These are phyloP conservation scores for Peromyscus attwateri DNA, from an alignment of 2,797 vertebrate genomes.

Conservation along the genomic window DNA sequence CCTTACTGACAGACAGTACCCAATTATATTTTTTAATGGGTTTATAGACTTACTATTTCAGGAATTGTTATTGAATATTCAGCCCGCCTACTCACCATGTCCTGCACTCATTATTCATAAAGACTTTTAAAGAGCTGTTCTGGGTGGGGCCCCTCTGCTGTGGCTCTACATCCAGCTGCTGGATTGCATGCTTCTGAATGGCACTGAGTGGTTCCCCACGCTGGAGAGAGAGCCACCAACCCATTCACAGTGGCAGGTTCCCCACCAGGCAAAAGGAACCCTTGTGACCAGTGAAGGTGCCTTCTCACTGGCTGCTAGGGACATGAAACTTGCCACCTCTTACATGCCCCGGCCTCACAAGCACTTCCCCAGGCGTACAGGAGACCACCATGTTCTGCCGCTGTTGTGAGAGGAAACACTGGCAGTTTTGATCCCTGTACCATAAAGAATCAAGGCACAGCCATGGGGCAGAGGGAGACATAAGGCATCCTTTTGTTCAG, in stretches of 20 bases:
- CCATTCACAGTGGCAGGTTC: not conserved
- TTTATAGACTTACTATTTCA: not conserved
- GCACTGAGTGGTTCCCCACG: not conserved
- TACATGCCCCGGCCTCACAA: not conserved
- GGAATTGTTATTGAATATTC: not conserved
- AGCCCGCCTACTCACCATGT: not conserved
- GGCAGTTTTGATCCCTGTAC: constrained; percentile 46
- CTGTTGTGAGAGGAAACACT: constrained; percentile 46
- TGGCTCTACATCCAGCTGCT: not conserved
- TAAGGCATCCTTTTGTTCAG: constrained; percentile 85
- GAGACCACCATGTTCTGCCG: not conserved
- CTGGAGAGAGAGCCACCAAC: not conserved
- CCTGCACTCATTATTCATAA: not conserved
- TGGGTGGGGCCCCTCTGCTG: not conserved
- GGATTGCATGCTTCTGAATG: not conserved
- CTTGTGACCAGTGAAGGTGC: not conserved
- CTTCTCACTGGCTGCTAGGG: not conserved
- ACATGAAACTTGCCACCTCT: not conserved
- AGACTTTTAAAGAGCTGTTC: not conserved
- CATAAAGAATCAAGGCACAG: constrained; percentile 69
- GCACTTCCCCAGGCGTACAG: not conserved
- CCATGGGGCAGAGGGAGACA: constrained; percentile 61
- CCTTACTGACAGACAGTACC: not conserved
- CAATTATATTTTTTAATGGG: not conserved
- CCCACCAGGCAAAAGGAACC: not conserved